Evolutionary conservation across 2,113 vertebrate species (phyloP), one percentile per base, ranked within the genome.

Genomic region (Desmodus rotundus): DNA sequence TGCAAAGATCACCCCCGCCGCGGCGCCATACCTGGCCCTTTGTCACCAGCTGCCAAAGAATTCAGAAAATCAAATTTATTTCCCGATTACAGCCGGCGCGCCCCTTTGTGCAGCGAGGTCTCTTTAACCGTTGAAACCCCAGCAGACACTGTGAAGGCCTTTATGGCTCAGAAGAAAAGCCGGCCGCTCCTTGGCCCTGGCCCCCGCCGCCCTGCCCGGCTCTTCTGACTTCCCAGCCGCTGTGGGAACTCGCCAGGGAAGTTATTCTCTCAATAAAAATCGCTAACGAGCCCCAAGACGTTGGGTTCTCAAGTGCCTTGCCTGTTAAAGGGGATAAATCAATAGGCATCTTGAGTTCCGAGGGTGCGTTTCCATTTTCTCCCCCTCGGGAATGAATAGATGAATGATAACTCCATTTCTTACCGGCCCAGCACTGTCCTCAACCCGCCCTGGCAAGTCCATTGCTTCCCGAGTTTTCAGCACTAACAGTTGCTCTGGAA

Each of bases 21-120:
- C 56, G 93, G 93, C 95, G 68, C 97, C 94, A 43, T 98, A 98
- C 98, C 98, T 98, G 98, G 87, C 90, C 96, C 87, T 98, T 98
- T 98, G 98, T 98, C 93, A 81, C 70, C 61, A 91, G 93, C 92
- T 93, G 97, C 94, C 95, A 92, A 97, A 74, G 96, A 97, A 98
- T 89, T 95, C 95, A 95, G 80, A 97, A 97, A 98, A 97, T 84
- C 56, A 80, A 87, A 96, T 98, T 98, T 98, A 96, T 96, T 96
- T 96, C 97, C 96, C 50, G 82, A 91, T 89, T 95, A 65, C 82
- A 77, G 87, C 80, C 33, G 0, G 92, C 89, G 81, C 26, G 72
- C 89, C 89, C 54, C 56, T 97, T 97, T 90, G 85, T 96, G 94
- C 63, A 1, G 17, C 31, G 76, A 47, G 87, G 47, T 92, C 95